Conservation (phyloP, 2,888 invertebrate species). For the Biston stratarius region DNA sequence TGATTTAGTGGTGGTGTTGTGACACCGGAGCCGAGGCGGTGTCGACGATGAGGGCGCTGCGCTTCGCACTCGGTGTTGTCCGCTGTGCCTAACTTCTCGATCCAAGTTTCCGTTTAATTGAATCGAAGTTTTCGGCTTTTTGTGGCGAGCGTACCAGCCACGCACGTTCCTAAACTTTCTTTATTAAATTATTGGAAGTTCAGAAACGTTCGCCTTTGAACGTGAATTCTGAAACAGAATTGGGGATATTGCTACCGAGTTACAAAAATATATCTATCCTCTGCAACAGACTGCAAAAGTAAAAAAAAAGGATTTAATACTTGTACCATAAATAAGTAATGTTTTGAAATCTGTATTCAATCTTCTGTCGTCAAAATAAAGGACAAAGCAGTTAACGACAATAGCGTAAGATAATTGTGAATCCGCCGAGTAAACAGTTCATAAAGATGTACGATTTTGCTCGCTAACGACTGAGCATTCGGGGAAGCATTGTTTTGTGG, state of each 20-base stretch:
- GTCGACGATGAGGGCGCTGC: constrained; percentile 43
- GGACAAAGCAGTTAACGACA: constrained; percentile 58
- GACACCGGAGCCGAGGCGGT: constrained; percentile 33
- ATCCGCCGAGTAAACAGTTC: constrained; percentile 74
- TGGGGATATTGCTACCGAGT: constrained; percentile 75
- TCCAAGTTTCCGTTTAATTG: constrained; percentile 84
- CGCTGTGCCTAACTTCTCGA: constrained; percentile 76
- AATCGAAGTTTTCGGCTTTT: constrained; percentile 86
- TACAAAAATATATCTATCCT: constrained; percentile 66
- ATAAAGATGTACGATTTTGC: constrained; percentile 78
- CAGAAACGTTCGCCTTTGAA: constrained; percentile 84
- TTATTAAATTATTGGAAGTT: constrained; percentile 86
- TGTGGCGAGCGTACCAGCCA: constrained; percentile 83
- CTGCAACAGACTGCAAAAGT: constrained; percentile 47
- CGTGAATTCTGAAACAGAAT: constrained; percentile 76
- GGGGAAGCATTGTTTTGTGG: constrained; percentile 82
- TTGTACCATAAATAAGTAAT: constrained; percentile 48
- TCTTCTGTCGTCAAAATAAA: constrained; percentile 47
- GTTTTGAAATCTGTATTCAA: constrained; percentile 38
- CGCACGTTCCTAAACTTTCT: constrained; percentile 85
- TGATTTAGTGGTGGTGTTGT: constrained; percentile 62
- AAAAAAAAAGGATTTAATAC: constrained; percentile 47
- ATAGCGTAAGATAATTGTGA: constrained; percentile 63
- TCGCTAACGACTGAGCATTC: constrained; percentile 77
- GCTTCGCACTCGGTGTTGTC: constrained; percentile 59